phyloP scores from a whole-genome alignment of 2,888 invertebrate genomes.

The Leptothorax acervorum region DNA sequence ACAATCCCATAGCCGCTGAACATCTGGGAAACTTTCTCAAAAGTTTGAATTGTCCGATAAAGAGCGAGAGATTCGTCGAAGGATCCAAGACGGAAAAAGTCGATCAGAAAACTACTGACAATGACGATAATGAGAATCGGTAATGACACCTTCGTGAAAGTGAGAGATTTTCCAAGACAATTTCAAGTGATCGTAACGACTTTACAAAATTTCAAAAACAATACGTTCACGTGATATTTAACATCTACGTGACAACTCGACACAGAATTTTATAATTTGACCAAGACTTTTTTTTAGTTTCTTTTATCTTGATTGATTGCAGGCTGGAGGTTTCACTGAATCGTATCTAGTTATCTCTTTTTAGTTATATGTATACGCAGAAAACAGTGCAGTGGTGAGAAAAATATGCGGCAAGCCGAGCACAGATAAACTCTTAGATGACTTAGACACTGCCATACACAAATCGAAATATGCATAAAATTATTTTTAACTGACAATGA shows the following conservation, averaged over 20 bases:
- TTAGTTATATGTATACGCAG: background rate
- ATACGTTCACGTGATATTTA: background rate
- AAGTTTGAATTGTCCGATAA: constrained; percentile 72
- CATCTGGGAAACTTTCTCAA: constrained; percentile 78
- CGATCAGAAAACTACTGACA: constrained; percentile 49
- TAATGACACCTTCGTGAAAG: constrained; percentile 57
- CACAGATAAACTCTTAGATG: constrained; percentile 19
- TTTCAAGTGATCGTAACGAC: constrained; percentile 51
- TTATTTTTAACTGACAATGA: constrained; percentile 8
- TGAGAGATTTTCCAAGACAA: constrained; percentile 46
- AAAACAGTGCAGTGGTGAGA: background rate
- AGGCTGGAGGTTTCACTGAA: background rate
- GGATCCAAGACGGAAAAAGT: constrained; percentile 49
- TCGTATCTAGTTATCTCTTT: background rate
- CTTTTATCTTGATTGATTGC: background rate
- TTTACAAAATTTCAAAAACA: background rate
- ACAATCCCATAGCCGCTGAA: constrained; percentile 75
- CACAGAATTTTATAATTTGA: background rate
- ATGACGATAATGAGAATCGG: constrained; percentile 35
- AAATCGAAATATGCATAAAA: constrained; percentile 14
- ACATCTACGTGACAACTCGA: background rate
- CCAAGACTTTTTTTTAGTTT: background rate
- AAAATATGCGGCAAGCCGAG: background rate
- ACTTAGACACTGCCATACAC: constrained; percentile 21
- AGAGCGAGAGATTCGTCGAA: constrained; percentile 68